Percentiles rank a stretch among this genome's conserved stretches.
Conservation (phyloP, 2,113 vertebrate genomes). For the Suricata suricatta region DNA sequence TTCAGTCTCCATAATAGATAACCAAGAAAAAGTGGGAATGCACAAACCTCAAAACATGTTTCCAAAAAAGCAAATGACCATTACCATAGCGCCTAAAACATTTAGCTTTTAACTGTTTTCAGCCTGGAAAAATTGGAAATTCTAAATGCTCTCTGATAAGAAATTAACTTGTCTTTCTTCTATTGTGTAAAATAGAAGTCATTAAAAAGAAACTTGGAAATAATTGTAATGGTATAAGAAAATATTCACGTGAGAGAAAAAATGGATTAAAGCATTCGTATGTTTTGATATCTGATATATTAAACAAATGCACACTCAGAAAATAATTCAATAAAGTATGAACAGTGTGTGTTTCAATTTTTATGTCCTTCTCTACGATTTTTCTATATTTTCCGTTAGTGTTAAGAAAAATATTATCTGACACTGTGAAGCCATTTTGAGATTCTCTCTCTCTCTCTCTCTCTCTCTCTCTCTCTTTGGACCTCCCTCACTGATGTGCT, state of each 20-base stretch:
- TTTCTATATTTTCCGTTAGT: not conserved
- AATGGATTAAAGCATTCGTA: not conserved
- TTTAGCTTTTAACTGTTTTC: not conserved
- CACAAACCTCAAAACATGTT: too few species aligned
- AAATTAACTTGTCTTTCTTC: not conserved
- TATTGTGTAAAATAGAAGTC: not conserved
- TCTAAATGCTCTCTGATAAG: not conserved
- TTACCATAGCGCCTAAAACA: not conserved
- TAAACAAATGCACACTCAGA: not conserved
- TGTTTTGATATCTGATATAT: not conserved
- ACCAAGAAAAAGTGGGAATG: not conserved
- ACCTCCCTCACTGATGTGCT: not conserved
- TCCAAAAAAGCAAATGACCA: not conserved
- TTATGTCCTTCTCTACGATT: not conserved
- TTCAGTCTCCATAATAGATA: not conserved
- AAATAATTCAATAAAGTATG: not conserved
- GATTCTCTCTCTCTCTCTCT: not conserved
- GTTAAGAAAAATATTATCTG: not conserved
- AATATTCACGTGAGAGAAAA: not conserved
- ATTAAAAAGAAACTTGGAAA: not conserved
- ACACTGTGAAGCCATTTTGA: not conserved
- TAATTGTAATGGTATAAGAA: not conserved
- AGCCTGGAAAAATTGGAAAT: not conserved
- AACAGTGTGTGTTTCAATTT: not conserved
- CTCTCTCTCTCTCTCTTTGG: not conserved